Base-by-base conservation (phyloP, 2,888 invertebrate genomes). In the Protonemura montana region DNA sequence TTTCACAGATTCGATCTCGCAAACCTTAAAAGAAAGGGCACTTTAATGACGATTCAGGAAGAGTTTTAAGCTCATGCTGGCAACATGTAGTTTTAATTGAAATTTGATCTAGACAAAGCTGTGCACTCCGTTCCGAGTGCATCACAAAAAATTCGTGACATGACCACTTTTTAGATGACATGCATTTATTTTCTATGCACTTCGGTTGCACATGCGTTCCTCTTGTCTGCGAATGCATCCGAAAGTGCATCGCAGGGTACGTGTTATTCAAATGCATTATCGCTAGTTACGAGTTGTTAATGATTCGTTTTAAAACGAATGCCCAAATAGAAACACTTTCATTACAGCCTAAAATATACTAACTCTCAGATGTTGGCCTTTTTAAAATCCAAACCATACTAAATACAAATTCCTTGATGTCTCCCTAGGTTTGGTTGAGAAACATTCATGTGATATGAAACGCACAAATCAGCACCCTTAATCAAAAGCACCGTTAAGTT, bases 391-490 rank as follows among this genome's bases (percentile, higher is more conserved):
- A n/a, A n/a, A n/a, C n/a, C n/a, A n/a, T n/a, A n/a, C n/a, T n/a
- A n/a, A n/a, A n/a, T n/a, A 16, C 59, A 59, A 59, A 59, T 59
- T 59, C 59, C 2, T 2, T 21, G 21, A 59, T 59, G 6, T 21
- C 7, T 59, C 59, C 59, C 59, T 21, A 7, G 21, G 59, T 13
- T 59, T 21, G 59, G 13, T 21, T 59, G 59, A 59, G 21, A 59
- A 10, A n/a, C n/a, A 59, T 59, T 59, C 21, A 59, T 21, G 21
- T 2, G 59, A 59, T 10, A 13, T n/a, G n/a, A n/a, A 59, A 21
- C 21, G 16, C 3, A 16, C 59, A 59, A 78, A 78, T 27, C 78
- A 78, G 78, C 78, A 78, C 78, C 78, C 78, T 27, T 78, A 25
- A 78, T 27, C 59, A 21, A 3, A 28, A 27, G 78, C 5, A 78